Percentiles rank a stretch among this genome's conserved stretches.
Conservation (phyloP, 92 coral and sea anemone genomes). For the Heliopora coerulea region DNA sequence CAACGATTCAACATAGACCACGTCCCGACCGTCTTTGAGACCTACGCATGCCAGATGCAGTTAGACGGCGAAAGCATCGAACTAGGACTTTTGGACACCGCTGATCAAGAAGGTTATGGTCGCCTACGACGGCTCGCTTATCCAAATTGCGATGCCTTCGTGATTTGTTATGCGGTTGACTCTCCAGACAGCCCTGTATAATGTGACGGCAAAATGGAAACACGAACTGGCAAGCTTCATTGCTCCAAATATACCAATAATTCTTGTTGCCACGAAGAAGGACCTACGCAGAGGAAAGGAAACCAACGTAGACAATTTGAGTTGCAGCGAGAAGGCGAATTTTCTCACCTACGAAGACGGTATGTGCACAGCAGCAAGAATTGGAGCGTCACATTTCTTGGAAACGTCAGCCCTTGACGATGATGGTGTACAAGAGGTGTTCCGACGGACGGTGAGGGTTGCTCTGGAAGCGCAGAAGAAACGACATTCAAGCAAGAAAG, state of each 20-base stretch:
- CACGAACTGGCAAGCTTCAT: slow-evolving; percentile 30
- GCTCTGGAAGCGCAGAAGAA: slow-evolving; percentile 9
- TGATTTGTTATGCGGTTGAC: slow-evolving; percentile 71
- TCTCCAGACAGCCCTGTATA: slow-evolving; percentile 3
- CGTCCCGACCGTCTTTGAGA: slow-evolving; percentile 80
- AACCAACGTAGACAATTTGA: slow-evolving; percentile 31
- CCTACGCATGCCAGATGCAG: slow-evolving; percentile 39
- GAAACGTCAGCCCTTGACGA: slow-evolving; percentile 29
- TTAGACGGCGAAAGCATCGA: slow-evolving; percentile 47
- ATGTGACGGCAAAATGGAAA: slow-evolving; percentile 32
- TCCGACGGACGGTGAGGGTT: slow-evolving; percentile 27
- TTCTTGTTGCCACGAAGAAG: slow-evolving; percentile 36
- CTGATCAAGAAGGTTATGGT: slow-evolving; percentile 89
- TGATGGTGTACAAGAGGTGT: slow-evolving; percentile 26
- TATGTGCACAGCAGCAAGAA: slow-evolving; percentile 19
- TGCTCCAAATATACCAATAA: slow-evolving; percentile 19
- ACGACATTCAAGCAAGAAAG: too few species aligned
- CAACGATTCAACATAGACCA: slow-evolving; percentile 58
- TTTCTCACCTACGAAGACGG: slow-evolving; percentile 32
- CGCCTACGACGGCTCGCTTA: slow-evolving; percentile 79
- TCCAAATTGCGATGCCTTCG: slow-evolving; percentile 73
- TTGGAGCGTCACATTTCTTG: slow-evolving; percentile 21
- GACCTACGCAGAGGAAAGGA: slow-evolving; percentile 27
- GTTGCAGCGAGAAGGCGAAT: not conserved
- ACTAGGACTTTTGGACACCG: slow-evolving; percentile 77